These are phyloP conservation scores for Microcebus ravelobensis DNA, from an alignment of 2,113 vertebrate species.

Conservation along the genomic window DNA sequence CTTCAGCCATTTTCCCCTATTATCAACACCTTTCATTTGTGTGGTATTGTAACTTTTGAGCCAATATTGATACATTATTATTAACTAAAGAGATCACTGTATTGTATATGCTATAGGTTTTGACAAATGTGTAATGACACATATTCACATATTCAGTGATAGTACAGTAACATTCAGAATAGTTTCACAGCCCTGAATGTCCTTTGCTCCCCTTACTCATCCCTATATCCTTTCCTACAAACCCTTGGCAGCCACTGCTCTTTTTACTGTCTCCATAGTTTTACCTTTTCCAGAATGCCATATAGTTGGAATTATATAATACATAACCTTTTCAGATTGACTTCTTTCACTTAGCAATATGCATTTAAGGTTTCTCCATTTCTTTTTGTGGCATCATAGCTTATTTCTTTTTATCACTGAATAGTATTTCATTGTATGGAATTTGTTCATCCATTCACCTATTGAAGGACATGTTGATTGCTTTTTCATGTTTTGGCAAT, in stretches of 20 bases:
- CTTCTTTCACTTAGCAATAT: background rate
- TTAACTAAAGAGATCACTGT: background rate
- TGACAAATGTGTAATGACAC: background rate
- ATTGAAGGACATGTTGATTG: background rate
- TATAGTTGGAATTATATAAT: background rate
- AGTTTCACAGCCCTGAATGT: background rate
- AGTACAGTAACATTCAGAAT: background rate
- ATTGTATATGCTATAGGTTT: slow-evolving; percentile 14
- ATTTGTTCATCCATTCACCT: background rate
- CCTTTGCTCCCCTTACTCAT: background rate
- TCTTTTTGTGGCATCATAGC: background rate
- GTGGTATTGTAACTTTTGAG: background rate
- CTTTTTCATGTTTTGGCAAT: slow-evolving; percentile 43
- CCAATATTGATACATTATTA: slow-evolving; percentile 16
- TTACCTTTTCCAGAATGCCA: background rate
- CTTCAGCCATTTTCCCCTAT: background rate
- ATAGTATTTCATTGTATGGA: background rate
- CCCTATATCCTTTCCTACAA: background rate
- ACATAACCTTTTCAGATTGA: background rate
- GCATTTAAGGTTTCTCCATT: background rate
- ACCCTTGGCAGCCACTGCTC: background rate
- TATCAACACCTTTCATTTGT: slow-evolving; percentile 11
- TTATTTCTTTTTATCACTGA: slow-evolving; percentile 4
- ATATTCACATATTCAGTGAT: background rate
- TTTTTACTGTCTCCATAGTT: background rate